Conservation (phyloP, 2,113 vertebrate species). For the Bubo bubo region DNA sequence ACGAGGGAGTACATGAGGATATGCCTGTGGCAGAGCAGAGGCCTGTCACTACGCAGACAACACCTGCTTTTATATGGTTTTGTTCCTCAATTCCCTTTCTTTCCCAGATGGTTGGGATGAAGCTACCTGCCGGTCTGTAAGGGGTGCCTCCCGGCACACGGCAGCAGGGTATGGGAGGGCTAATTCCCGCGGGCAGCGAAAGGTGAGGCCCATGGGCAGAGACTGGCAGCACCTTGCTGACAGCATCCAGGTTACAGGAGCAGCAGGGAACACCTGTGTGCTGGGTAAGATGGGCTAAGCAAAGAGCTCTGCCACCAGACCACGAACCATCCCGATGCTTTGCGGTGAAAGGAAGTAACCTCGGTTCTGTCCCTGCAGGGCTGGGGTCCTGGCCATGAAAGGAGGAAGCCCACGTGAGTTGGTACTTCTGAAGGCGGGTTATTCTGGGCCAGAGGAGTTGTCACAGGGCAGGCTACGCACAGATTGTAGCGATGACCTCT, state of each 20-base stretch:
- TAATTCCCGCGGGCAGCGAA: accelerated
- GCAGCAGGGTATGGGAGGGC: not conserved
- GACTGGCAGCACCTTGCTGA: not conserved
- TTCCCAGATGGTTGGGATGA: not conserved
- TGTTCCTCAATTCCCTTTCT: not conserved
- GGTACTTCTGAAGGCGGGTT: not conserved
- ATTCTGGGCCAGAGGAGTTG: not conserved
- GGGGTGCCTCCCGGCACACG: not conserved
- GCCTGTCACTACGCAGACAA: not conserved
- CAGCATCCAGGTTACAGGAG: not conserved
- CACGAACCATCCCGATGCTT: accelerated
- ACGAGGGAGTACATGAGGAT: not conserved
- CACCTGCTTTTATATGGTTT: not conserved
- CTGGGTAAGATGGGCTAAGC: not conserved
- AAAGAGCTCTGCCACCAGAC: not conserved
- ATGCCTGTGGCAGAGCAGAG: not conserved
- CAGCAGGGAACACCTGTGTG: not conserved
- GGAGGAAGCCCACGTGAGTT: accelerated
- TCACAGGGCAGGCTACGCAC: not conserved
- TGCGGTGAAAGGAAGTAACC: not conserved
- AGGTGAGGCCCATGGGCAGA: accelerated
- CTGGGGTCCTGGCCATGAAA: not conserved
- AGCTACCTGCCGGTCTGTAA: not conserved
- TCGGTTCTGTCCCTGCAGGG: not conserved
- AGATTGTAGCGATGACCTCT: accelerated